A percentile compares a stretch with the other conserved stretches of the same genome.
Evolutionary conservation across 1,140 invertebrate genomes (phyloP).

Genomic region (Bombus turneri): DNA sequence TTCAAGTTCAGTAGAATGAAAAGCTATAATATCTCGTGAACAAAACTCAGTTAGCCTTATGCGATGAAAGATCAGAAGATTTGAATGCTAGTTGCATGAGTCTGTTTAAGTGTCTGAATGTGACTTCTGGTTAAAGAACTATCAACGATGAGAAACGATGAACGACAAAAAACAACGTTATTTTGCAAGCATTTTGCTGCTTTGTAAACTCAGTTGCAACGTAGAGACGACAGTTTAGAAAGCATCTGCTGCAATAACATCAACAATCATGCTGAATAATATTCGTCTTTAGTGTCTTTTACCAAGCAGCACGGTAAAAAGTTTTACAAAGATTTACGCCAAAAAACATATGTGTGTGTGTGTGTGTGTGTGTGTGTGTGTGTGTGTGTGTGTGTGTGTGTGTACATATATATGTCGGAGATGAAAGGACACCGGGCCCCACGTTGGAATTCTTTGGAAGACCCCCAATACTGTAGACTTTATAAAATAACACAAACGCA

Average conservation of each 20-base stretch:
- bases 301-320: neutral
- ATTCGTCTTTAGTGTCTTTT: neutral
- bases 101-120: neutral
- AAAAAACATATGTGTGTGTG: too few species aligned
- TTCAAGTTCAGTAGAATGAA: neutral
- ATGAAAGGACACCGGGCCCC: too few species aligned
- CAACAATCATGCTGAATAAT: constrained; percentile 1
- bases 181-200: neutral
- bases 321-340: neutral
- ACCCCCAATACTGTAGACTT: too few species aligned
- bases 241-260: neutral
- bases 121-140: neutral
- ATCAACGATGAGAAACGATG: neutral
- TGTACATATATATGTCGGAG: too few species aligned
- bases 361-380: too few species aligned
- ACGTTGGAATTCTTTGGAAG: too few species aligned
- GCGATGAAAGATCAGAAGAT: neutral
- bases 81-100: neutral
- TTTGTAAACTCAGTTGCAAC: neutral
- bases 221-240: neutral
- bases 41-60: neutral
- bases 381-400: too few species aligned
- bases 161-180: neutral
- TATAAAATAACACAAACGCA: too few species aligned
- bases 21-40: neutral